Conservation (phyloP, 2,797 vertebrate species). For the Microctenopoma steveboyesi region DNA sequence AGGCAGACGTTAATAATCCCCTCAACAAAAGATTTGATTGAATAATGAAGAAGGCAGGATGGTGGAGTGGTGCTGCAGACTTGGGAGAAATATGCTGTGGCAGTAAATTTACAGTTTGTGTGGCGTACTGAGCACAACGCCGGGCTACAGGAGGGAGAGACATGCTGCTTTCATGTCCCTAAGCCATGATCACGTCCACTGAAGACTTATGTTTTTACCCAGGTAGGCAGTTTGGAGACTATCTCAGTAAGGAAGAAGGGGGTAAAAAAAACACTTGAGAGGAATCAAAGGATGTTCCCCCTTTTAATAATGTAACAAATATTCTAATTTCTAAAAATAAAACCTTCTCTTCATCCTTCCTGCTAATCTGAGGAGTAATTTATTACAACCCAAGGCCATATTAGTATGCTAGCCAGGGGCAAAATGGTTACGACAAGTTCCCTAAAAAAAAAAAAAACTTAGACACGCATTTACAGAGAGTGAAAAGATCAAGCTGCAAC, state of each 20-base stretch:
- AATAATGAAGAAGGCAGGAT: slow-evolving; percentile 65
- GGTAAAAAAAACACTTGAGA: slow-evolving; percentile 58
- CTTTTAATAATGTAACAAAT: slow-evolving; percentile 86
- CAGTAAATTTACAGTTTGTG: slow-evolving; percentile 77
- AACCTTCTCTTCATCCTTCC: slow-evolving; percentile 83
- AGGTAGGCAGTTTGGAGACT: slow-evolving; percentile 84
- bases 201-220: slow-evolving; percentile 82
- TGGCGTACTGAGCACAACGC: slow-evolving; percentile 67
- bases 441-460: slow-evolving; percentile 74
- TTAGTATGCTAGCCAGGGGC: slow-evolving; percentile 85
- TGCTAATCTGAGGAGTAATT: slow-evolving; percentile 85
- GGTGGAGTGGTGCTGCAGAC: slow-evolving; percentile 7
- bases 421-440: slow-evolving; percentile 80
- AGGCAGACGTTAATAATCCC: slow-evolving; percentile 52
- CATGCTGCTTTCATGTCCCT: slow-evolving; percentile 77
- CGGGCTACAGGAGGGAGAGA: slow-evolving; percentile 67
- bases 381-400: slow-evolving; percentile 84
- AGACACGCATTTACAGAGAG: slow-evolving; percentile 65
- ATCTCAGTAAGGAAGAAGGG: slow-evolving; percentile 64
- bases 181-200: slow-evolving; percentile 79
- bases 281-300: slow-evolving; percentile 82
- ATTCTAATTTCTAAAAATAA: slow-evolving; percentile 87
- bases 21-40: slow-evolving; percentile 67
- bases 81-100: slow-evolving; percentile 79
- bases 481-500: slow-evolving; percentile 66